Conservation (phyloP, 2,797 vertebrate genomes). For the Xyrichtys novacula region DNA sequence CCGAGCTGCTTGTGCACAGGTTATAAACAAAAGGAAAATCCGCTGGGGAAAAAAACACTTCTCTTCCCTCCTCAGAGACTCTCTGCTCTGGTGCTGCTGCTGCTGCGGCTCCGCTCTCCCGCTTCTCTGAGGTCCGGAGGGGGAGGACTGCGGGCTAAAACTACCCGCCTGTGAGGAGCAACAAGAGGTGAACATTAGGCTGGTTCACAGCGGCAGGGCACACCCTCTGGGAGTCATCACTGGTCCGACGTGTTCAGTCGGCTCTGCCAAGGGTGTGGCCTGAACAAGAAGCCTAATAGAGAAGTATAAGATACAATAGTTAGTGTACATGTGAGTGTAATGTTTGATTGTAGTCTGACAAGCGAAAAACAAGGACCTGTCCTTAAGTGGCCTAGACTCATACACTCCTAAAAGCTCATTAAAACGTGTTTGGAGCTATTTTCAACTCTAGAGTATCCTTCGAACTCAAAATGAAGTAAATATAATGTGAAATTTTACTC, state of each 20-base stretch:
- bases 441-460: too few species aligned
- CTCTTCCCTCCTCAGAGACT: constrained; percentile 16
- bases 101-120: constrained; percentile 5
- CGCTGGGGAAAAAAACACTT: constrained; percentile 10
- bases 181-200: constrained; percentile 56
- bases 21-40: neutral
- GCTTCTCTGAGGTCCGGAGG: constrained; percentile 8
- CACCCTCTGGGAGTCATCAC: constrained; percentile 77
- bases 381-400: too few species aligned
- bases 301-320: neutral
- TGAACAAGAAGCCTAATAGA: constrained; percentile 10
- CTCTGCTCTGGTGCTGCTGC: constrained; percentile 14
- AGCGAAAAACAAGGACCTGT: too few species aligned
- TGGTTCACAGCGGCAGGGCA: constrained; percentile 58
- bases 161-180: constrained; percentile 14
- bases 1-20: neutral
- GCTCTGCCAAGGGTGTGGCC: constrained; percentile 72
- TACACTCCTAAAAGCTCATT: too few species aligned
- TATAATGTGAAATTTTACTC: too few species aligned
- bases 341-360: neutral
- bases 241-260: constrained; percentile 82
- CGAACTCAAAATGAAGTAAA: too few species aligned
- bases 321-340: neutral
- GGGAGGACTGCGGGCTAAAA: constrained; percentile 15
- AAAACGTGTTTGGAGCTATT: too few species aligned